Percentiles rank a stretch among this genome's conserved stretches.
These are phyloP conservation scores for Peromyscus nudipes DNA, from an alignment of 2,797 vertebrate genomes.

Conservation along the genomic window DNA sequence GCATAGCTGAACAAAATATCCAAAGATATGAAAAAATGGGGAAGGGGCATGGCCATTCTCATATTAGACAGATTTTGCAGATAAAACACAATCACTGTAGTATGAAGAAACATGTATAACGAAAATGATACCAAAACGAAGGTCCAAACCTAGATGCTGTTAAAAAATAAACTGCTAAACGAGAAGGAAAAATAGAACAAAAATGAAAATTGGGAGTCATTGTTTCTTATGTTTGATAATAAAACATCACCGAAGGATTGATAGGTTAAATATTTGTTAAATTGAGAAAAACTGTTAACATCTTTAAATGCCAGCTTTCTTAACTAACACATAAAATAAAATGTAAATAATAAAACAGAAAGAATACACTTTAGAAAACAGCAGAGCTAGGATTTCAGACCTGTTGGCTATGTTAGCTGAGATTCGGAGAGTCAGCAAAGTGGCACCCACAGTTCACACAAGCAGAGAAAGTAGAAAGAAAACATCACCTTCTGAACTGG, in stretches of 20 bases:
- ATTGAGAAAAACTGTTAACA: not conserved
- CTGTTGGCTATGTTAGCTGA: not conserved
- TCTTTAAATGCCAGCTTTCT: not conserved
- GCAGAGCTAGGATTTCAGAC: not conserved
- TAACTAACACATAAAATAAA: slow-evolving; percentile 3
- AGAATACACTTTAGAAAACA: not conserved
- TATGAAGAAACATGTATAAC: not conserved
- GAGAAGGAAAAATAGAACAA: not conserved
- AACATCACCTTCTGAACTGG: not conserved
- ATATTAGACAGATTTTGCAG: not conserved
- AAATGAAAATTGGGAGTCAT: not conserved
- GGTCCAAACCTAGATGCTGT: not conserved
- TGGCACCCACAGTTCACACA: not conserved
- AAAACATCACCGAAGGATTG: not conserved
- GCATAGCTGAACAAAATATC: not conserved
- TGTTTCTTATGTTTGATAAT: not conserved
- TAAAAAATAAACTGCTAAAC: not conserved
- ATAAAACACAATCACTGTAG: not conserved
- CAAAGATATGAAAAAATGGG: not conserved
- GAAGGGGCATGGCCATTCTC: not conserved
- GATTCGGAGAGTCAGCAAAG: too few relatives aligned
- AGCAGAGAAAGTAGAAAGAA: not conserved
- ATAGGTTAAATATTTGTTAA: not conserved
- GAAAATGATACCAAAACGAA: not conserved
- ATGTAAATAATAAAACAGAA: slow-evolving; percentile 9